Conservation (phyloP, 2,888 invertebrate species). For the Girardia tigrina region DNA sequence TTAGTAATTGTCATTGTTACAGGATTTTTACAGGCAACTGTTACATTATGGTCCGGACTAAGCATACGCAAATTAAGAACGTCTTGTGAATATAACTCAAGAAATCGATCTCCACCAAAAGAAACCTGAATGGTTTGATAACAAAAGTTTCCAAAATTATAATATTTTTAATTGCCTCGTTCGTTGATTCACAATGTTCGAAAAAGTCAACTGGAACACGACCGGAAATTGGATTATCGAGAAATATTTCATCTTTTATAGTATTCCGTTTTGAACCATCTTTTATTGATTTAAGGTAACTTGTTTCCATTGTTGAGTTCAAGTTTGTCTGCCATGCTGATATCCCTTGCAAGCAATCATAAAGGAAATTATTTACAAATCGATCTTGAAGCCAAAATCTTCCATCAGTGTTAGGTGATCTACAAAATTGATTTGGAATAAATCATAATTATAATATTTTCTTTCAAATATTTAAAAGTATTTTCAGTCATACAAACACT, state of each 20-base stretch:
- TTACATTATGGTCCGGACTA: background rate
- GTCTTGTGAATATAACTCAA: background rate
- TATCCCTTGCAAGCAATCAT: background rate
- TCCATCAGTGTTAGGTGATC: too few species aligned
- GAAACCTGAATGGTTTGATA: background rate
- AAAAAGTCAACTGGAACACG: conserved; percentile 74
- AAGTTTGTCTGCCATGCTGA: background rate
- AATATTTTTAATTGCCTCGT: conserved; percentile 57
- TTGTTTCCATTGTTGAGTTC: background rate
- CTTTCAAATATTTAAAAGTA: too few species aligned
- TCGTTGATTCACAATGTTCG: conserved; percentile 77
- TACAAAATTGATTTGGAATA: too few species aligned
- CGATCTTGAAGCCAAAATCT: background rate
- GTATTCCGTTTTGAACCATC: background rate
- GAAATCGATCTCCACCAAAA: background rate
- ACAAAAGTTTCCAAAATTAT: background rate
- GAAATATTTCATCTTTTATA: background rate
- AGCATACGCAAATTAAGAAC: background rate
- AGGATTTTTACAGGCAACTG: background rate
- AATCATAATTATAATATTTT: too few species aligned
- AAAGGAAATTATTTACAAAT: background rate
- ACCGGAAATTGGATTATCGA: background rate
- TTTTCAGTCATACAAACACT: too few species aligned
- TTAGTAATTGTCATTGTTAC: background rate
- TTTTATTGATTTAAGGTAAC: background rate